These are phyloP conservation scores for Crotalus tigris DNA, from an alignment of 2,113 vertebrate genomes.

Conservation along the genomic window DNA sequence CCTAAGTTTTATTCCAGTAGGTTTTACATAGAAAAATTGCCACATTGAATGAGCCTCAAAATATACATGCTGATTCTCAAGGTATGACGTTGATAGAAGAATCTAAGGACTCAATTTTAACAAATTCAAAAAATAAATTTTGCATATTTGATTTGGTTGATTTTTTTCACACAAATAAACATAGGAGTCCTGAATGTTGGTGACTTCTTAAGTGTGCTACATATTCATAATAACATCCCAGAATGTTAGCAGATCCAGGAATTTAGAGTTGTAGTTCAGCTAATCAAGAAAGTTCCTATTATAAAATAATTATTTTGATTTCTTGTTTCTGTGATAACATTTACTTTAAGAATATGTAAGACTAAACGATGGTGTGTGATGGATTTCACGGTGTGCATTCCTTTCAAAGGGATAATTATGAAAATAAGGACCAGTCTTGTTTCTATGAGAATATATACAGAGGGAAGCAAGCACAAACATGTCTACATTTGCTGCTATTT, in stretches of 20 bases:
- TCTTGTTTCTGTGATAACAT: slow-evolving; percentile 50
- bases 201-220: neutral
- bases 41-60: neutral
- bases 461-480: slow-evolving; percentile 58
- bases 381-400: slow-evolving; percentile 61
- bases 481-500: slow-evolving; percentile 50
- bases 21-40: neutral
- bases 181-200: neutral
- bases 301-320: neutral
- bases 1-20: neutral
- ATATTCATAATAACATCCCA: neutral
- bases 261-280: neutral
- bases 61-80: neutral
- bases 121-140: slow-evolving; percentile 22
- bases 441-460: slow-evolving; percentile 52
- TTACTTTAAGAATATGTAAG: slow-evolving; percentile 54
- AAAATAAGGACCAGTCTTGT: slow-evolving; percentile 69
- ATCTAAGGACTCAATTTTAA: neutral
- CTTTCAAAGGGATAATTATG: slow-evolving; percentile 66
- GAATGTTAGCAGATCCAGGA: neutral
- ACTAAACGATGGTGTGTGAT: slow-evolving; percentile 55
- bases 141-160: slow-evolving; percentile 35
- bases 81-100: neutral
- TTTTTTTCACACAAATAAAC: neutral
- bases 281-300: neutral